A percentile compares a stretch with the other conserved stretches of the same genome.
phyloP scores from a whole-genome alignment of 1,140 invertebrate genomes.

The Nomia melanderi region DNA sequence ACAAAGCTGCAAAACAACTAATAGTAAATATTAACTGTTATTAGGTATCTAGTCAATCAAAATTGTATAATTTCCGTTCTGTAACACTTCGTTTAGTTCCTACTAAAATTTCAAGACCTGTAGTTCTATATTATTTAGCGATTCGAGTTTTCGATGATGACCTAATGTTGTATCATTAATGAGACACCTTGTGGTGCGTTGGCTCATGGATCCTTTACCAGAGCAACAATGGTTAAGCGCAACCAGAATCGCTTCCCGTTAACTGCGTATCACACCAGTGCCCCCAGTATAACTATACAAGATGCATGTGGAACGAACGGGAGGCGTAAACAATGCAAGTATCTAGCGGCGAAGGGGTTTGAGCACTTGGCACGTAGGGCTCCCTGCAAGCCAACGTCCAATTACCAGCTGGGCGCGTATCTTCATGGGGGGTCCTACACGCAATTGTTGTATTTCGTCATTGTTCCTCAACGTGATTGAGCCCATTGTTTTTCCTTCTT shows the following conservation, averaged over 20 bases:
- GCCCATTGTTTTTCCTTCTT: slow-evolving; percentile 78
- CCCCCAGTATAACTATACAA: slow-evolving; percentile 21
- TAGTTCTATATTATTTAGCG: too few species aligned
- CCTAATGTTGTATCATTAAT: slow-evolving; percentile 3
- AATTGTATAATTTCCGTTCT: background rate
- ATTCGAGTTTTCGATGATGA: background rate
- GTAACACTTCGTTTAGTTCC: background rate
- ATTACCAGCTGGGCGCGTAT: slow-evolving; percentile 78
- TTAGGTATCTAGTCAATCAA: background rate
- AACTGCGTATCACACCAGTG: slow-evolving; percentile 51
- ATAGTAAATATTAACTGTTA: too few species aligned
- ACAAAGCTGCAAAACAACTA: too few species aligned
- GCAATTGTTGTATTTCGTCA: slow-evolving; percentile 80
- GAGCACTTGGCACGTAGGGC: slow-evolving; percentile 79
- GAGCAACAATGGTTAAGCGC: slow-evolving; percentile 41
- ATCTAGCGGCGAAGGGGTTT: slow-evolving; percentile 70
- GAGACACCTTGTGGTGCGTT: background rate
- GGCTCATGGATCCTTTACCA: slow-evolving; percentile 16
- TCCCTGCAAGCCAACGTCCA: slow-evolving; percentile 73
- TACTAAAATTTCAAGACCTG: too few species aligned
- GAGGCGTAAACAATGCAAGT: slow-evolving; percentile 74
- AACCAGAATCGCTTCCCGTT: slow-evolving; percentile 50
- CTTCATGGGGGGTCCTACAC: slow-evolving; percentile 80
- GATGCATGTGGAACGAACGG: slow-evolving; percentile 52
- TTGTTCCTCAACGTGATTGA: slow-evolving; percentile 79